Percentiles rank a stretch among this genome's conserved stretches.
Conservation (phyloP, 2,113 vertebrate species). For the Ciconia maguari region DNA sequence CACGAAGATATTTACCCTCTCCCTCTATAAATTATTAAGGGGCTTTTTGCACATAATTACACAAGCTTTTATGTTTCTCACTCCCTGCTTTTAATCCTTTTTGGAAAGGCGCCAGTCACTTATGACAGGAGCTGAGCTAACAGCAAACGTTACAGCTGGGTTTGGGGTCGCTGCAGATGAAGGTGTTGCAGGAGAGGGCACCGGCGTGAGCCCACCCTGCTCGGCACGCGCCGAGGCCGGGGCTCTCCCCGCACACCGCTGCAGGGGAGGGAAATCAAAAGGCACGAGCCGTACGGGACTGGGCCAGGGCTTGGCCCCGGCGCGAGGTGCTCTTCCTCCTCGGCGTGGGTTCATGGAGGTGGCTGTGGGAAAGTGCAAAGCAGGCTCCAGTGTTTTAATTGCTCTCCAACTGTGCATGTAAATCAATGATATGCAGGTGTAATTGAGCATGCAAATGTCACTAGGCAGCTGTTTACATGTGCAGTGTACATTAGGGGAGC, state of each 20-base stretch:
- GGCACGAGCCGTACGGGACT: fast-evolving
- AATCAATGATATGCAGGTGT: constrained; percentile 57
- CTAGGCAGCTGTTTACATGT: constrained; percentile 49
- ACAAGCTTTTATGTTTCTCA: constrained; percentile 60
- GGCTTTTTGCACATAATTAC: constrained; percentile 72
- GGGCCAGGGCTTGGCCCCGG: not conserved
- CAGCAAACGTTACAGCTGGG: not conserved
- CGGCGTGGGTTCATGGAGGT: fast-evolving
- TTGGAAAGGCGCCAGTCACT: constrained; percentile 49
- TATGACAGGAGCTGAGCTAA: not conserved
- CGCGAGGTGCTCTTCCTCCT: not conserved
- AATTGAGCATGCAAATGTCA: constrained; percentile 60
- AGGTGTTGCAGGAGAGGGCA: not conserved
- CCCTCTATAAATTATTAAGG: constrained; percentile 73
- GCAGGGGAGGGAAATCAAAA: not conserved
- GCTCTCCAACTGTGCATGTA: constrained; percentile 49
- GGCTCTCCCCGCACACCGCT: fast-evolving
- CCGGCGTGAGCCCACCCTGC: fast-evolving
- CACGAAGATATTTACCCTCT: constrained; percentile 69
- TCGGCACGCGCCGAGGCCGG: fast-evolving
- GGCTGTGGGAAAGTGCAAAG: not conserved
- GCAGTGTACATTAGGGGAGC: not conserved
- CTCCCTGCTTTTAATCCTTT: constrained; percentile 72
- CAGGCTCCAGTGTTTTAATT: constrained; percentile 10
- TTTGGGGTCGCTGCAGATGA: not conserved